Evolutionary conservation across 2,797 vertebrate genomes (phyloP), one percentile per base, ranked within the genome.

Genomic region (Aulostomus chinensis): DNA sequence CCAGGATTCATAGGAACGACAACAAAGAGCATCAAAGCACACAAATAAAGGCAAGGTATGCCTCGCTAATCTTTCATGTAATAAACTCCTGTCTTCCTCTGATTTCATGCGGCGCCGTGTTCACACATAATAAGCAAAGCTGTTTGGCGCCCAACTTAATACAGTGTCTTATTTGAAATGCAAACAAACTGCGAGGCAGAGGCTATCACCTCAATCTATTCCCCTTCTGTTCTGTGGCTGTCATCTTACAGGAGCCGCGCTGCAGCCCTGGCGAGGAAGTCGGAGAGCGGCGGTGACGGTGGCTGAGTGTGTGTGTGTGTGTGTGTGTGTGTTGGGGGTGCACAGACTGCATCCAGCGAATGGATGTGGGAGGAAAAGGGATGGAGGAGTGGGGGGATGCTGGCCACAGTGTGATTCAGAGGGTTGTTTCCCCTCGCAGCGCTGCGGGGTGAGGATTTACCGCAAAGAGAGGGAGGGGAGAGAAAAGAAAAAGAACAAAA

Each of bases 1-100:
- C 69, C 14, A 18, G 73, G 71, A 71, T 78, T 75, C 51, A 58
- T 57, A 52, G 29, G 54, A 63, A 51, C 30, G 48, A 77, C 73
- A 67, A 79, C 76, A 80, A 81, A 83, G 78, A 78, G 68, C 73
- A 72, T 80, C 78, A 84, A 87, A 83, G 79, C 76, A 73, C 73
- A 63, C 76, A 73, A 73, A 77, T 56, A 70, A 60, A 75, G 42
- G 31, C 48, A 60, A 76, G 82, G 76, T 69, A 69, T 65, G 77
- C 69, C 48, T 41, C 38, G 60, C 69, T 83, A 83, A 83, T 83
- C 80, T 86, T 79, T 80, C 71, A 73, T 87, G 83, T 78, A 83
- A 85, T 82, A 78, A 83, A 83, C 65, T 72, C 62, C 78, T 55
- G 67, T 63, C 68, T 69, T 61, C 48, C 74, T 67, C 80, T 63